These are phyloP conservation scores for Argyra leucocephala DNA, from an alignment of 2,888 invertebrate species.

Conservation along the genomic window DNA sequence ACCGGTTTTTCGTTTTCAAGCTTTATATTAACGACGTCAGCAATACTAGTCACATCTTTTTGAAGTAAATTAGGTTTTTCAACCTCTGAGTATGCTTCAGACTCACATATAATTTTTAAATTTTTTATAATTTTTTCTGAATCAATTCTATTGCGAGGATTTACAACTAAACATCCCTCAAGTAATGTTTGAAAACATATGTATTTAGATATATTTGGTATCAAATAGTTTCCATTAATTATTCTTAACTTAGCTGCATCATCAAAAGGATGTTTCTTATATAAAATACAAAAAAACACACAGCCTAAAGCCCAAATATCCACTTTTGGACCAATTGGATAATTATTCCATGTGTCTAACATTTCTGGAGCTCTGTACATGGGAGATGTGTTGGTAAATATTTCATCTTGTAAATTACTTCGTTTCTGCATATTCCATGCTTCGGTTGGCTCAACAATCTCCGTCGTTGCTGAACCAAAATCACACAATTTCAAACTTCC, in stretches of 20 bases:
- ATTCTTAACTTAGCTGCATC: slow-evolving; percentile 92
- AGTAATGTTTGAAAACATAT: slow-evolving; percentile 83
- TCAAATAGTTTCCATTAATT: slow-evolving; percentile 86
- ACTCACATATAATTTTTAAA: slow-evolving; percentile 80
- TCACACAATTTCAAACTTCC: slow-evolving; percentile 90
- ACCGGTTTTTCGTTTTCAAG: not conserved
- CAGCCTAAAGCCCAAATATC: slow-evolving; percentile 98
- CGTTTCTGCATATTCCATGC: slow-evolving; percentile 89
- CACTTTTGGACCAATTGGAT: slow-evolving; percentile 77
- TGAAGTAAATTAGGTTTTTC: not conserved
- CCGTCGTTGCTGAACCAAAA: slow-evolving; percentile 89
- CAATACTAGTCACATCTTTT: not conserved
- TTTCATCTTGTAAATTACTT: slow-evolving; percentile 86
- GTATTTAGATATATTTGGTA: slow-evolving; percentile 72
- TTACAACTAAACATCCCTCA: slow-evolving; percentile 70
- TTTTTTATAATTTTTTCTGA: slow-evolving; percentile 74
- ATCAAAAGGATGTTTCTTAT: slow-evolving; percentile 91
- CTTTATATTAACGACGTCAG: too few relatives aligned
- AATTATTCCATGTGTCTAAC: slow-evolving; percentile 94
- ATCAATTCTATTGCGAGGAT: slow-evolving; percentile 71
- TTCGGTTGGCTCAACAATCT: slow-evolving; percentile 70
- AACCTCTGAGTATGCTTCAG: slow-evolving; percentile 37
- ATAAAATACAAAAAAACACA: slow-evolving; percentile 83
- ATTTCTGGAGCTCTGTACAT: slow-evolving; percentile 99
- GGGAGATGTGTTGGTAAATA: slow-evolving; percentile 60